Conservation (phyloP, 2,113 vertebrate genomes). For the Dinomys branickii region DNA sequence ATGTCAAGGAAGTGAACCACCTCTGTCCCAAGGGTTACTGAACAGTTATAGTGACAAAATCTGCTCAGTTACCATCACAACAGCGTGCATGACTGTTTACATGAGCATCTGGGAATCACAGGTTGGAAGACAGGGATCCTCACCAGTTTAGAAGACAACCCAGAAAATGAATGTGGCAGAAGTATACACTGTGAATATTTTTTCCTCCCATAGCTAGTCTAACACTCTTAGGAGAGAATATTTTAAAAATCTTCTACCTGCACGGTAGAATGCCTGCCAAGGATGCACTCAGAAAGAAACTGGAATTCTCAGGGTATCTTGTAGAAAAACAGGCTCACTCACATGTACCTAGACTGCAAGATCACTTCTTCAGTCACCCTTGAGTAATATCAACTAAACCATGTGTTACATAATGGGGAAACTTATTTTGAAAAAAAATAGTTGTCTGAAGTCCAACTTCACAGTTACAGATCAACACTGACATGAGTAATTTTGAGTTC, state of each 20-base stretch:
- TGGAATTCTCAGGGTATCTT: background rate
- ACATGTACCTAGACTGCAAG: background rate
- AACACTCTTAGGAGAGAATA: background rate
- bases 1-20: background rate
- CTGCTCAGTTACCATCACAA: background rate
- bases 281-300: background rate
- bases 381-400: constrained; percentile 44
- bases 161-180: background rate
- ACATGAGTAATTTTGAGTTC: background rate
- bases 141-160: background rate
- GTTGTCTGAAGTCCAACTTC: constrained; percentile 26
- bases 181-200: background rate
- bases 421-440: constrained; percentile 45
- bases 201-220: background rate
- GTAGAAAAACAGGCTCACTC: background rate
- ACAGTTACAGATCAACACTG: constrained; percentile 30
- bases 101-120: background rate
- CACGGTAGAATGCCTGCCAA: background rate
- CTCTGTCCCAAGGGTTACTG: background rate
- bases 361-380: background rate
- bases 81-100: background rate
- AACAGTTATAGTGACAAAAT: background rate
- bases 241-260: background rate
- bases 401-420: constrained; percentile 36
- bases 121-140: background rate